A percentile compares a stretch with the other conserved stretches of the same genome.
These are phyloP conservation scores for Merluccius polli DNA, from an alignment of 2,797 vertebrate species.

Conservation along the genomic window DNA sequence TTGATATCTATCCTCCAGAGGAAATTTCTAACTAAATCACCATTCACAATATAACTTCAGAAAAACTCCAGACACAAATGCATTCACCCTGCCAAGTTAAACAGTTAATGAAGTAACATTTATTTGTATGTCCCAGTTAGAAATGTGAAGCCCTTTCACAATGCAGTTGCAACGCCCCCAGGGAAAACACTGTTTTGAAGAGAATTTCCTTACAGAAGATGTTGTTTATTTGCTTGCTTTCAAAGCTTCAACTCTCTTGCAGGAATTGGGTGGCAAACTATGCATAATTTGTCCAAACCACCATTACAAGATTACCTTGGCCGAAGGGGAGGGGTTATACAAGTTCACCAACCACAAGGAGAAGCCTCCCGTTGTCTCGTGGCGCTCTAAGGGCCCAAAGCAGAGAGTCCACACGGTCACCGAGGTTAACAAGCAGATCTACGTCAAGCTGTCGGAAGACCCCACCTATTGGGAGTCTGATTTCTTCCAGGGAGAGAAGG, in stretches of 20 bases:
- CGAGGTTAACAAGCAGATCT: conserved; percentile 75
- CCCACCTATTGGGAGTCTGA: conserved; percentile 79
- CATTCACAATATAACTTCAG: not conserved
- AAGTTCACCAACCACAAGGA: conserved; percentile 71
- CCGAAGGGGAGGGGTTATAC: conserved; percentile 85
- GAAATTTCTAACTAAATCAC: conserved; percentile 1
- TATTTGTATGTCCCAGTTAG: not conserved
- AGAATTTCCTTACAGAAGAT: not conserved
- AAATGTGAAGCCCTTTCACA: not conserved
- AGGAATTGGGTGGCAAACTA: conserved; percentile 82
- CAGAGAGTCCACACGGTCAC: conserved; percentile 83
- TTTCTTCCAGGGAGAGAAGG: conserved; percentile 82
- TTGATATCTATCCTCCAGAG: not conserved
- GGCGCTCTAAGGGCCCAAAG: conserved; percentile 88
- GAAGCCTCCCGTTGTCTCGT: conserved; percentile 64
- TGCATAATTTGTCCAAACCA: conserved; percentile 94
- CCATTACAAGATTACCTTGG: conserved; percentile 87
- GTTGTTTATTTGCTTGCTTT: conserved; percentile 21
- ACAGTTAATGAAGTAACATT: not conserved
- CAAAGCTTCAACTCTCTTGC: conserved; percentile 16
- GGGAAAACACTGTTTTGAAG: not conserved
- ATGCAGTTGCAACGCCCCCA: conserved; percentile 4
- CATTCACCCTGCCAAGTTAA: not conserved
- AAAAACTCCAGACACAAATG: not conserved
- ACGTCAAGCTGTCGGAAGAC: conserved; percentile 76